Conservation (phyloP, 2,797 vertebrate genomes). For the Lagorchestes hirsutus region DNA sequence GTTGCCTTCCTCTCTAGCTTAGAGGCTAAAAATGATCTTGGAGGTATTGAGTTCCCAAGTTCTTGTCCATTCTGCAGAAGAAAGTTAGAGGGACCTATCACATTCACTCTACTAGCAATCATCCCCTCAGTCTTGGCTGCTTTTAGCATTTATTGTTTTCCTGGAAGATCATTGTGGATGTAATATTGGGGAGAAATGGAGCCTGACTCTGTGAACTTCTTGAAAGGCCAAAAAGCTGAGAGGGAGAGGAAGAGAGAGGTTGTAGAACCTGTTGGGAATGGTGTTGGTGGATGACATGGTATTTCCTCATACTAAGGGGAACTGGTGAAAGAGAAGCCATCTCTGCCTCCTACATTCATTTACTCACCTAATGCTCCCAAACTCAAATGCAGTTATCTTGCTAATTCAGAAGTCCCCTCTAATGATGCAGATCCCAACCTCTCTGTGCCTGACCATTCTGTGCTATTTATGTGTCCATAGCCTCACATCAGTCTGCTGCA, state of each 20-base stretch:
- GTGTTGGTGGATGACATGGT: background rate
- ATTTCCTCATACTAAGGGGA: background rate
- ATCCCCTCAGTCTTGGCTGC: background rate
- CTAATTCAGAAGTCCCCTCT: background rate
- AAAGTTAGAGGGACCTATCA: background rate
- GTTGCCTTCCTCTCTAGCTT: conserved; percentile 31
- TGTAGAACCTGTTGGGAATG: background rate
- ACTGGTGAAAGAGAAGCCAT: background rate
- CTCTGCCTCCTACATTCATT: background rate
- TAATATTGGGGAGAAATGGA: background rate
- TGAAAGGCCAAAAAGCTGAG: background rate
- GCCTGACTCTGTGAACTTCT: background rate
- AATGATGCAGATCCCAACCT: background rate
- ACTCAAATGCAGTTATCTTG: background rate
- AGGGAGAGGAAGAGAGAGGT: background rate
- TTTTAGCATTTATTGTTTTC: background rate
- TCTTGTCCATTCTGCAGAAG: background rate
- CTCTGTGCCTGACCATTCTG: background rate
- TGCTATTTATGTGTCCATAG: background rate
- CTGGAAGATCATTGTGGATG: background rate
- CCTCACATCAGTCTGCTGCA: background rate
- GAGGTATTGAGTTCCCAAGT: background rate
- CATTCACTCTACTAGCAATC: background rate
- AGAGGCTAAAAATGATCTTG: background rate
- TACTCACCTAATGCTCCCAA: background rate